A percentile compares a stretch with the other conserved stretches of the same genome.
Conservation (phyloP, 2,113 vertebrate genomes). For the Tupaia tana region DNA sequence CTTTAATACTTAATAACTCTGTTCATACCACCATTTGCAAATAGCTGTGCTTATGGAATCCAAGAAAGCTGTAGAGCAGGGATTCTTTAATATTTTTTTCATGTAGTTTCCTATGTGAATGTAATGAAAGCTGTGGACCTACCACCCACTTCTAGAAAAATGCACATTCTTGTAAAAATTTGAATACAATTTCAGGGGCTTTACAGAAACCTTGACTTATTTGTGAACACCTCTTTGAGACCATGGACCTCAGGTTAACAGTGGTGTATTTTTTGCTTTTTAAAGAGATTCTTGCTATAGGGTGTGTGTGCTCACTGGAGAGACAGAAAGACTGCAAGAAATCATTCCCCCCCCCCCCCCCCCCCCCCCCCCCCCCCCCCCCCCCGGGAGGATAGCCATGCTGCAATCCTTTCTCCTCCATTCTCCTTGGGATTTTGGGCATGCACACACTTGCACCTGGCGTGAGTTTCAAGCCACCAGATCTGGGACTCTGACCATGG, state of each 20-base stretch:
- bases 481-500: too few species aligned
- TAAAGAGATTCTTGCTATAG: too few species aligned
- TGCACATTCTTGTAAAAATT: not conserved
- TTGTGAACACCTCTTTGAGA: not conserved
- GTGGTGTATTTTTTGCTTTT: too few species aligned
- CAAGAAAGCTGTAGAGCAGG: not conserved
- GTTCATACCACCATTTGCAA: not conserved
- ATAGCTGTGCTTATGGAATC: not conserved
- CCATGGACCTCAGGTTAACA: not conserved
- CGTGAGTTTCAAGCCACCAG: too few species aligned
- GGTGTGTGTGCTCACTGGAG: too few species aligned
- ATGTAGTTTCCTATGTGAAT: not conserved
- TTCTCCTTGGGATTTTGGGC: too few species aligned
- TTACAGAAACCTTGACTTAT: slow-evolving; percentile 5
- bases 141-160: not conserved
- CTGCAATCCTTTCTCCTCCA: too few species aligned
- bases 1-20: not conserved
- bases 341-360: too few species aligned
- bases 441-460: too few species aligned
- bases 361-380: too few species aligned
- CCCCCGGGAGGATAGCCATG: too few species aligned
- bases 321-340: too few species aligned
- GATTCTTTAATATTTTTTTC: not conserved
- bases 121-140: not conserved
- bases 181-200: slow-evolving; percentile 5